Base-by-base conservation (phyloP, 2,888 invertebrate genomes). In the Ennomos quercinarius region DNA sequence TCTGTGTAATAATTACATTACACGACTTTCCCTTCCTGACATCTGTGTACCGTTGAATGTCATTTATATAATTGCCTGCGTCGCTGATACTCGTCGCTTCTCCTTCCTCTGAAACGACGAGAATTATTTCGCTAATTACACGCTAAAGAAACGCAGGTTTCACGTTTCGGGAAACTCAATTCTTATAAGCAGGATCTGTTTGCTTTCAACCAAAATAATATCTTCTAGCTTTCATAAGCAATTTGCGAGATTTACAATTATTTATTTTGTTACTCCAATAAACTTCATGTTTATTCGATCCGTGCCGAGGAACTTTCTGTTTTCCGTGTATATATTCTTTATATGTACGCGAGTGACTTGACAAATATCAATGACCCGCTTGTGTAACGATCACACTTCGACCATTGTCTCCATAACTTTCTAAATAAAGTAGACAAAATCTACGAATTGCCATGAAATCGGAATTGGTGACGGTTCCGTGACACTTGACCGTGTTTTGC, bases 41-140 rank as follows among this genome's bases (percentile, higher is more conserved):
- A 78, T 83, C 87, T 83, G 84, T 83, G 78, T 61, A 48, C 71
- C 82, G 82, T 84, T 86, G 87, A 89, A 87, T 87, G 87, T 87
- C 89, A 78, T 87, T 90, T 86, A 85, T 85, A 76, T 91, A 90
- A 92, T 91, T 91, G 86, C 84, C 80, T 35, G 42, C 62, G 59
- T 56, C 41, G 61, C 41, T 61, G 64, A 62, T 65, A 64, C 65
- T 69, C 58, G 44, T 55, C 63, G 56, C 48, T 43, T 41, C 56
- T 47, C 41, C 27, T 27, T 27, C 38, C 36, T 49, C 49, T 40
- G 57, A 62, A 62, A 58, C 53, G 53, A 45, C 37, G 57, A 48
- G 52, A 53, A 64, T 43, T 64, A 64, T 61, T 54, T 53, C 46
- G 43, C 49, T 60, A 59, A 61, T 54, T 59, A 58, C 44, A 57